Evolutionary conservation across 2,888 invertebrate genomes (phyloP).

Genomic region (Tipula lateralis): DNA sequence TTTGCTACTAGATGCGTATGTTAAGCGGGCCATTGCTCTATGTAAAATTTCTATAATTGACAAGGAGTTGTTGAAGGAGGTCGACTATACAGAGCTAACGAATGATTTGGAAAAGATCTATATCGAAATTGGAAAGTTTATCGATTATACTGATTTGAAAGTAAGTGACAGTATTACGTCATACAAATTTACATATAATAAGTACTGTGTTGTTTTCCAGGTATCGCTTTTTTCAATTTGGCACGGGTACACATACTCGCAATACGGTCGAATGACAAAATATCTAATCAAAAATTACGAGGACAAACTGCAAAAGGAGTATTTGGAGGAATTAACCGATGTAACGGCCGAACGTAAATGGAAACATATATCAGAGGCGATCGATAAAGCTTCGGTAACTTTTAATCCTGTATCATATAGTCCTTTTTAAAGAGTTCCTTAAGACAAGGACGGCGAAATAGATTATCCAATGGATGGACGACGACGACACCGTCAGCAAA

Average conservation of each 20-base stretch:
- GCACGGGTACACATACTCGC: constrained; percentile 72
- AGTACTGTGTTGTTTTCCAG: constrained; percentile 44
- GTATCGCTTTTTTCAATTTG: constrained; percentile 72
- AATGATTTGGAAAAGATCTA: constrained; percentile 59
- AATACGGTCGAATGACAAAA: constrained; percentile 78
- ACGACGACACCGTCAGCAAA: neutral
- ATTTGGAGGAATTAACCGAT: constrained; percentile 47
- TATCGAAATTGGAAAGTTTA: constrained; percentile 72
- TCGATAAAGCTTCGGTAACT: constrained; percentile 43
- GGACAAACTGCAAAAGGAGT: constrained; percentile 70
- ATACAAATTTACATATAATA: neutral
- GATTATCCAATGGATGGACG: neutral
- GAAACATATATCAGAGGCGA: constrained; percentile 41
- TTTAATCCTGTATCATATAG: constrained; percentile 46
- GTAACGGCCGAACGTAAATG: constrained; percentile 43
- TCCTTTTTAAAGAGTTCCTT: constrained; percentile 41
- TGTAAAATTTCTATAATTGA: constrained; percentile 56
- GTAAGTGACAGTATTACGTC: constrained; percentile 46
- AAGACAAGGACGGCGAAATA: neutral
- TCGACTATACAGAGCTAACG: constrained; percentile 41
- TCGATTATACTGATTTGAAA: constrained; percentile 73
- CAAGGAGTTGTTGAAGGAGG: constrained; percentile 39
- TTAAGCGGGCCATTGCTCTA: constrained; percentile 68
- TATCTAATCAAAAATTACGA: constrained; percentile 71
- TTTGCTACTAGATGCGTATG: constrained; percentile 73